Evolutionary conservation across 2,888 invertebrate species (phyloP).

Genomic region (Lacanobia oleracea): DNA sequence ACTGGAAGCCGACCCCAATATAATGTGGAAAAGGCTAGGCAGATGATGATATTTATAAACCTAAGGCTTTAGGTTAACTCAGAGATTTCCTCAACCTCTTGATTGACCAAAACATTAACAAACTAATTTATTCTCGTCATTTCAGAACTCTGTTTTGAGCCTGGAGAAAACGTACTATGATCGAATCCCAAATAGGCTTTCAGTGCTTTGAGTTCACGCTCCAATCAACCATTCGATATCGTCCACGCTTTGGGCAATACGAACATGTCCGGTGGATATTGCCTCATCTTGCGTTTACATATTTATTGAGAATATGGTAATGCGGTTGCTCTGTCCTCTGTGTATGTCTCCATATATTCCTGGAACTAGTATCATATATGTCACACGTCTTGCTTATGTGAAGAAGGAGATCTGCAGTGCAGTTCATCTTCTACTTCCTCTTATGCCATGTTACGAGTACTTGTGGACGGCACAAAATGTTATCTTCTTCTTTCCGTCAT

Average conservation of each 20-base stretch:
- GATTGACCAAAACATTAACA: neutral
- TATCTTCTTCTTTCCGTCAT: neutral
- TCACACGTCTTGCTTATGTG: neutral
- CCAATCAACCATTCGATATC: slow-evolving; percentile 52
- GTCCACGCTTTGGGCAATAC: slow-evolving; percentile 33
- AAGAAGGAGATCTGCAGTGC: neutral
- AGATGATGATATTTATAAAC: neutral
- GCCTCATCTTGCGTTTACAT: slow-evolving; percentile 55
- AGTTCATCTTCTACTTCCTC: neutral
- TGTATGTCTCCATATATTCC: neutral
- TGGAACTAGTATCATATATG: neutral
- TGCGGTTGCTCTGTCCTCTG: slow-evolving; percentile 7
- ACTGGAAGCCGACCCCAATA: too few species aligned
- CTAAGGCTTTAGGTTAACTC: too few species aligned
- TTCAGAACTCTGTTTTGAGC: slow-evolving; percentile 2
- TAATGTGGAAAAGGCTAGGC: too few species aligned
- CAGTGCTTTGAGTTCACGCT: slow-evolving; percentile 45
- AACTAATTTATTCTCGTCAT: neutral
- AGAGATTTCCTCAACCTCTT: neutral
- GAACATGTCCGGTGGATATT: slow-evolving; percentile 48
- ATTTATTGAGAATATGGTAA: slow-evolving; percentile 59
- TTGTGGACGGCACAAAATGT: neutral
- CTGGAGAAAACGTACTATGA: slow-evolving; percentile 11
- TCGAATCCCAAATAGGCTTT: slow-evolving; percentile 37
- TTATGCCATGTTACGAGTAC: neutral